Evolutionary conservation across 2,113 vertebrate species (phyloP), one percentile per base, ranked within the genome.

Genomic region (Dicentrarchus labrax): DNA sequence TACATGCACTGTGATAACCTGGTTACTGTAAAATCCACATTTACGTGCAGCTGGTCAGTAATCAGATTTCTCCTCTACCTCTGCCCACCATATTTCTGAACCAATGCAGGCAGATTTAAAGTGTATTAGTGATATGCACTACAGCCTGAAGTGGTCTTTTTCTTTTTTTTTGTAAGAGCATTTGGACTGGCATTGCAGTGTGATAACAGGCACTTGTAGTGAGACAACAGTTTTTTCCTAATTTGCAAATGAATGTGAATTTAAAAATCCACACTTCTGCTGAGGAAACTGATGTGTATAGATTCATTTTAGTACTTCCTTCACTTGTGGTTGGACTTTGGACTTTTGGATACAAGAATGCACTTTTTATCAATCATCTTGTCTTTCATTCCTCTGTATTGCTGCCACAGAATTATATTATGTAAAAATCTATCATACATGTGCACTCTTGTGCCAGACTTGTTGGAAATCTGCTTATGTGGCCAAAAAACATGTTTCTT

Each of bases 61-160:
- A 84, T 77, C 60, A 8, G 36, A 82, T 89, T 76, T 79, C 22
- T 75, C 16, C n/a, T 36, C 68, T 41, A 47, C 17, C 24, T 47
- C 65, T 30, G 4, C 30, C 64, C 60, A 69, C 47, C 41, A 72
- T 39, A 73, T 71, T 83, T 78, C 41, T 66, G 0, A 60, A 61
- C 45, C 38, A 56, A 15, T n/a, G 1, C 4, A 8, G 43, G 36
- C 54, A 59, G 38, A 41, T 73, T 72, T 59, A 50, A 80, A 77
- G 47, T 84, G 19, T 36, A 65, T 78, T 64, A 75, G 61, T 81
- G 41, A 60, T 48, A 60, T 78, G 53, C 41, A 72, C 43, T 56
- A 36, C 43, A 51, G 36, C 43, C 36, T 50, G 21, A 30, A 62
- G 62, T 70, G 61, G 4, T 70, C 10, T 36, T 24, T 56, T 57